Percentiles rank a stretch among this genome's conserved stretches.
These are phyloP conservation scores for Petaurus breviceps DNA, from an alignment of 2,113 vertebrate species.

Conservation along the genomic window DNA sequence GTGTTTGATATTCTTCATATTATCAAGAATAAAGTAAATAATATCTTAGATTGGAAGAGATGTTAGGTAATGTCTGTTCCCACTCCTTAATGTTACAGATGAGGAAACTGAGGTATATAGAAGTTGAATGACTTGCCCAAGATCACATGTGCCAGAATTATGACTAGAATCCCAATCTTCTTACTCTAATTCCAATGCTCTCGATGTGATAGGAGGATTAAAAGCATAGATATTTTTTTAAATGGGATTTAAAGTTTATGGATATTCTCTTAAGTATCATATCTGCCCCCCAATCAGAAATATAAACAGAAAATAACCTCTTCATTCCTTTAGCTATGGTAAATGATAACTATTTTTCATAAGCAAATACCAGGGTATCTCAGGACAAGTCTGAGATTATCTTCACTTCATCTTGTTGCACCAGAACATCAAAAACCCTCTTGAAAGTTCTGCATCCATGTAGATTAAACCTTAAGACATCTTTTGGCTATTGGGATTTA, in stretches of 20 bases:
- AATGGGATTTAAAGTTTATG: slow-evolving; percentile 42
- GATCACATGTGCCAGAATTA: neutral
- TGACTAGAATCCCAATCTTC: neutral
- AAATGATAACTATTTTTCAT: slow-evolving; percentile 57
- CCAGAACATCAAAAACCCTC: slow-evolving; percentile 47
- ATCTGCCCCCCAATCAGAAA: slow-evolving; percentile 51
- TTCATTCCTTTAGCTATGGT: slow-evolving; percentile 54
- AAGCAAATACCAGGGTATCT: slow-evolving; percentile 63
- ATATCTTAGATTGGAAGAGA: neutral
- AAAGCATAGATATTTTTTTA: slow-evolving; percentile 62
- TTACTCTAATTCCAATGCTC: neutral
- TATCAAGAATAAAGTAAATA: slow-evolving; percentile 4
- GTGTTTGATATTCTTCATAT: slow-evolving; percentile 67
- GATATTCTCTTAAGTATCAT: slow-evolving; percentile 32
- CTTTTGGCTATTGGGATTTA: neutral
- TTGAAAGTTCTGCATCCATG: slow-evolving; percentile 49
- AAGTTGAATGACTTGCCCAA: neutral
- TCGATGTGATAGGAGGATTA: neutral
- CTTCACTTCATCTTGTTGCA: slow-evolving; percentile 34
- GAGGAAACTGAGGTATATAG: neutral
- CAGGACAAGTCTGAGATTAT: slow-evolving; percentile 53
- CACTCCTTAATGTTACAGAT: neutral
- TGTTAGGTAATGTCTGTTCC: neutral
- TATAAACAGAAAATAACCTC: neutral
- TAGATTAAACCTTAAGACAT: slow-evolving; percentile 38